Conservation (phyloP, 2,113 vertebrate species). For the Vanacampus margaritifer region DNA sequence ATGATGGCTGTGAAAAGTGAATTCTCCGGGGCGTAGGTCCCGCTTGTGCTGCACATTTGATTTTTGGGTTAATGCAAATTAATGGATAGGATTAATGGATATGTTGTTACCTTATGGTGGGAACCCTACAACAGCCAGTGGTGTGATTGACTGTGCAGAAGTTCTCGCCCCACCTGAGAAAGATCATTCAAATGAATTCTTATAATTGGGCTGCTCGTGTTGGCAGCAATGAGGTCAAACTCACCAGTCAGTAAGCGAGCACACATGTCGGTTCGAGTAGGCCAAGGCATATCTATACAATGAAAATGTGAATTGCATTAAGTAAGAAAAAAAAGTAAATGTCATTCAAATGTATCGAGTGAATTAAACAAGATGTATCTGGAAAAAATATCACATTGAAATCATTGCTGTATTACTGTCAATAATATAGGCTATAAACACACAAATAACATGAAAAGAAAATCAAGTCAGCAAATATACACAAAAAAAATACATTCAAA, state of each 20-base stretch:
- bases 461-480: too few species aligned
- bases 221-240: slow-evolving; percentile 23
- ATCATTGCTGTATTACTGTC: too few species aligned
- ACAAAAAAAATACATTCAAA: too few species aligned
- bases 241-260: slow-evolving; percentile 73
- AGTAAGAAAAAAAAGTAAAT: too few species aligned
- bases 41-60: slow-evolving; percentile 62
- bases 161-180: slow-evolving; percentile 55
- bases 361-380: too few species aligned
- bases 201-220: not conserved
- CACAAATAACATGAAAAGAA: too few species aligned
- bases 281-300: slow-evolving; percentile 71
- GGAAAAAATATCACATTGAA: too few species aligned
- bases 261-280: slow-evolving; percentile 63
- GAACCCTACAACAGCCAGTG: slow-evolving; percentile 59
- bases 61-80: not conserved
- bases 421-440: too few species aligned
- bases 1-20: slow-evolving; percentile 72
- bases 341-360: too few species aligned
- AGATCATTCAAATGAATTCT: not conserved
- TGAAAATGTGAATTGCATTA: not conserved
- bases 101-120: slow-evolving; percentile 71
- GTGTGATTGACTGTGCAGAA: slow-evolving; percentile 58
- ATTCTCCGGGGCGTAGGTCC: slow-evolving; percentile 63
- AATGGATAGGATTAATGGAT: too few species aligned